Percentiles rank a stretch among this genome's conserved stretches.
Evolutionary conservation across 2,888 invertebrate species (phyloP).

Genomic region (Melanotus villosus): DNA sequence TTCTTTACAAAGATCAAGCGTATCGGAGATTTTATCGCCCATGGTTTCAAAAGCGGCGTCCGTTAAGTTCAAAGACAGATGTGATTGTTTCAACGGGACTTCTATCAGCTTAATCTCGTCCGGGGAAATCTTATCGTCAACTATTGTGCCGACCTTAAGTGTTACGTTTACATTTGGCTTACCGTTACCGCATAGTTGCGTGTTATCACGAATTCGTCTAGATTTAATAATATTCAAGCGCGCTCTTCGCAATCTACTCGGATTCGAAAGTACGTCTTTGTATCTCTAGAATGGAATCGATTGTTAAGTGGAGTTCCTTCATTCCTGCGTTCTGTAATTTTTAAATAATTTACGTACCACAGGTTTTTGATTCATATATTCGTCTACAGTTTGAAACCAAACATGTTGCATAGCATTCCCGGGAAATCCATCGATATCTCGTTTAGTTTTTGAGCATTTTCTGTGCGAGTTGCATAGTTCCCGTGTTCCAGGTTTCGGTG

Average conservation of each 20-base stretch:
- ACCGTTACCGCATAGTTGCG: background rate
- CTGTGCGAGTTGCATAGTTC: constrained; percentile 65
- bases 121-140: constrained; percentile 60
- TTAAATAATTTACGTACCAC: constrained; percentile 27
- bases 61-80: constrained; percentile 60
- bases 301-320: background rate
- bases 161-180: constrained; percentile 39
- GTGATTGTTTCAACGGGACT: constrained; percentile 62
- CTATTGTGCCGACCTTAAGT: constrained; percentile 55
- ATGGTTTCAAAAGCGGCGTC: constrained; percentile 65
- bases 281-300: constrained; percentile 24
- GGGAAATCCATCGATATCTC: constrained; percentile 55
- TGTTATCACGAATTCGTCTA: constrained; percentile 6
- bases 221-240: constrained; percentile 34
- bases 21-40: constrained; percentile 65
- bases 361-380: constrained; percentile 38
- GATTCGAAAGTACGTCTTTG: constrained; percentile 22
- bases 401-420: constrained; percentile 58
- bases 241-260: constrained; percentile 9
- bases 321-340: background rate
- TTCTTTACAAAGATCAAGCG: constrained; percentile 61
- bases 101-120: constrained; percentile 61
- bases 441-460: constrained; percentile 60
- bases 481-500: constrained; percentile 58
- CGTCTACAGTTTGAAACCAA: constrained; percentile 60